Base-by-base conservation (phyloP, 2,888 invertebrate species). In the Acanthosoma haemorrhoidale region DNA sequence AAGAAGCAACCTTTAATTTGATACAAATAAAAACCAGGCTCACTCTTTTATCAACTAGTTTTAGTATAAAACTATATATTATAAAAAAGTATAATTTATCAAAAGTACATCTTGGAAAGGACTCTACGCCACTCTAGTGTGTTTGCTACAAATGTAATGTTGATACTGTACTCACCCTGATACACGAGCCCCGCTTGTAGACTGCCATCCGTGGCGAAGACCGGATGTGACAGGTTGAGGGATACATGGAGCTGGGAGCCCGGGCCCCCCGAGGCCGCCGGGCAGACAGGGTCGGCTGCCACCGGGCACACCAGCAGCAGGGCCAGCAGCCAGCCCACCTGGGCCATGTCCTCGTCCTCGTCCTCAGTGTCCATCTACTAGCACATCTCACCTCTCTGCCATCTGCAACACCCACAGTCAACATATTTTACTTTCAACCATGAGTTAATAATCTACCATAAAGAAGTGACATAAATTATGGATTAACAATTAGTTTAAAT, bases 211-310 rank as follows among this genome's bases (percentile, higher is more conserved):
- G 71, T 36, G n/a, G 67, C 51, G 16, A 71, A 71, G 51, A 71
- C 9, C 8, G 68, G 68, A 36, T 71, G 68, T 3, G 61, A 51
- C n/a, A 71, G 41, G 58, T 71, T 68, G 63, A 71, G 57, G 21
- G 13, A 31, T n/a, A 71, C 61, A 15, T 71, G 68, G 13, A 11
- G 11, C 2, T 59, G n/a, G 18, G 61, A 31, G 3, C 68, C 68
- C 4, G 61, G 36, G n/a, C 29, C 31, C 13, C 41, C 34, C 6
- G 66, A 11, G 43, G 16, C 29, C 4, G 21, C 61, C n/a, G 69
- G 69, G 69, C 67, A 36, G 67, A 66, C 2, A 38, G 25, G 11
- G 51, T 41, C 31, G 69, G 66, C 21, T 60, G 67, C 69, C 60
- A 64, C 69, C 4, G 61, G 60, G 18, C 43, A 32, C 32, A 34